Conservation (phyloP, 2,113 vertebrate genomes). For the Chinchilla lanigera region DNA sequence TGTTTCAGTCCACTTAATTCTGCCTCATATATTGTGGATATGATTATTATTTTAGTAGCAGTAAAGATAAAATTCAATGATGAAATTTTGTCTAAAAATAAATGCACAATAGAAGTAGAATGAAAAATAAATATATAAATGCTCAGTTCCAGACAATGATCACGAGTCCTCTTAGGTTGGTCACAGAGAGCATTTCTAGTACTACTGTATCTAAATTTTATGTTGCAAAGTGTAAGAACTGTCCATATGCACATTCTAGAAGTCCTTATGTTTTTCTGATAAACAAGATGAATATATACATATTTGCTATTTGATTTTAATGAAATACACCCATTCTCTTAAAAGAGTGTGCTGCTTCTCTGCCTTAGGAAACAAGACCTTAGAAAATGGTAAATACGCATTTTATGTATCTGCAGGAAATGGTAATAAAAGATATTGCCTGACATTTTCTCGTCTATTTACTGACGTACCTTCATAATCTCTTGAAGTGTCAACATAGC, state of each 20-base stretch:
- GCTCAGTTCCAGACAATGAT: neutral
- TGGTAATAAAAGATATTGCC: constrained; percentile 53
- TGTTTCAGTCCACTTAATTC: neutral
- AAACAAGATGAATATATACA: neutral
- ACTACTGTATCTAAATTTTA: neutral
- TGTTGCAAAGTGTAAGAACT: neutral
- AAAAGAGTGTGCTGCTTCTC: neutral
- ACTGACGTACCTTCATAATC: constrained; percentile 64
- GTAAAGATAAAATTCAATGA: neutral
- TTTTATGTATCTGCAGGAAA: neutral
- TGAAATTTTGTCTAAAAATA: neutral
- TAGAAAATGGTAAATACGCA: constrained; percentile 13
- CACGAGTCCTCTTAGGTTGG: neutral
- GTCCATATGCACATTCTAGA: neutral
- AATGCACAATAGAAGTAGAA: neutral
- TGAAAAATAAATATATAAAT: neutral
- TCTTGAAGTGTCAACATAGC: constrained; percentile 56
- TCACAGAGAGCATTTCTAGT: neutral
- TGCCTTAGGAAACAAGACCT: constrained; percentile 48
- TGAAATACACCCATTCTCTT: neutral
- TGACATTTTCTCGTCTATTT: constrained; percentile 68
- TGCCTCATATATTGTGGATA: neutral
- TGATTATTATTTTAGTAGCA: neutral
- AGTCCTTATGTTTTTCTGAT: constrained; percentile 11
- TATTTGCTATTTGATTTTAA: neutral